These are phyloP conservation scores for Agrotis exclamationis DNA, from an alignment of 2,888 invertebrate genomes.

Conservation along the genomic window DNA sequence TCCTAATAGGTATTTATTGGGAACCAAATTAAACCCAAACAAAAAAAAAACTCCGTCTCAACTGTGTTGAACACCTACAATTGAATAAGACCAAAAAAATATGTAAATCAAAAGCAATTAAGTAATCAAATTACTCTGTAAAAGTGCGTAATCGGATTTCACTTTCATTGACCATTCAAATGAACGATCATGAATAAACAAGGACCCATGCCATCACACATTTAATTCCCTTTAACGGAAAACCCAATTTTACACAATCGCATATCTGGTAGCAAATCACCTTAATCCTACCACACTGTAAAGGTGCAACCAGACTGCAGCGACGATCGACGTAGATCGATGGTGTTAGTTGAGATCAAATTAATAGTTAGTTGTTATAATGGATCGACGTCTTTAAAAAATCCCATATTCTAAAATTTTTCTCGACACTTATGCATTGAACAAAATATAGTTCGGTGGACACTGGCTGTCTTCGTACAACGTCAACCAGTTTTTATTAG, in stretches of 20 bases:
- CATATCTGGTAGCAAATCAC: slow-evolving; percentile 8
- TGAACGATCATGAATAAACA: slow-evolving; percentile 29
- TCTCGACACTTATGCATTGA: too few species aligned
- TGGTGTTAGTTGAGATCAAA: too few species aligned
- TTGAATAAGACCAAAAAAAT: slow-evolving; percentile 2
- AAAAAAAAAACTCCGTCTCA: too few species aligned
- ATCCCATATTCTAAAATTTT: too few species aligned
- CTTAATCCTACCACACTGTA: slow-evolving; percentile 20
- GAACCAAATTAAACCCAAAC: too few species aligned
- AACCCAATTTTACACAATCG: slow-evolving; percentile 26
- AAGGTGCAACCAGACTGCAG: slow-evolving; percentile 15
- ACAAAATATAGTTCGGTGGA: too few species aligned
- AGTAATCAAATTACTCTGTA: background rate
- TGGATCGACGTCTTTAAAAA: too few species aligned
- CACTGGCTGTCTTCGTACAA: too few species aligned
- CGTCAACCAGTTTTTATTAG: too few species aligned
- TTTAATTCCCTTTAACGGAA: slow-evolving; percentile 24
- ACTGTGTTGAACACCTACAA: background rate
- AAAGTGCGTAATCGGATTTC: slow-evolving; percentile 35
- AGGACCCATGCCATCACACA: background rate
- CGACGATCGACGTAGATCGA: background rate
- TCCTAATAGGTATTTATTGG: too few species aligned
- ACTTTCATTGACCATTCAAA: slow-evolving; percentile 36
- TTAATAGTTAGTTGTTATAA: too few species aligned
- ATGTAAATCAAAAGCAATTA: slow-evolving; percentile 37